phyloP scores from a whole-genome alignment of 2,888 invertebrate species.

The Parnassius orleans region DNA sequence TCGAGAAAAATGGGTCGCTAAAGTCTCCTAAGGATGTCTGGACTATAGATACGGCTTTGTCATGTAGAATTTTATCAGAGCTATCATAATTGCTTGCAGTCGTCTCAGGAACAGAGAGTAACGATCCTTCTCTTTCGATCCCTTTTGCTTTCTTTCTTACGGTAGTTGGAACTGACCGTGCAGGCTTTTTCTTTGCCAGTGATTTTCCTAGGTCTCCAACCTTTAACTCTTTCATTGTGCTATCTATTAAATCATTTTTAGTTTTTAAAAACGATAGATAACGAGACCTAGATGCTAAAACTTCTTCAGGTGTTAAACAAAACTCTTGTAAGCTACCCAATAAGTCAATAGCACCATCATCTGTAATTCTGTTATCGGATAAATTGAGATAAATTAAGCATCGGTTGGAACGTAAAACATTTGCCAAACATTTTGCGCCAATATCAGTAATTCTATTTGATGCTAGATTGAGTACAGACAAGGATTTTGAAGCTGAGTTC shows the following conservation, averaged over 20 bases:
- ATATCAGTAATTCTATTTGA: constrained; percentile 55
- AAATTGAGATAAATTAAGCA: constrained; percentile 53
- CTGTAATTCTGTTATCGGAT: constrained; percentile 50
- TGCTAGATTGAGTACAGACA: constrained; percentile 51
- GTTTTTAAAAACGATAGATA: constrained; percentile 41
- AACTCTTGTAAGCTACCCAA: constrained; percentile 45
- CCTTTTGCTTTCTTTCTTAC: constrained; percentile 34
- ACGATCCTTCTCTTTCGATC: constrained; percentile 36
- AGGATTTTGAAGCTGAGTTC: constrained; percentile 43
- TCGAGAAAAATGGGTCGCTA: constrained; percentile 43
- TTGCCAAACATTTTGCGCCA: constrained; percentile 45
- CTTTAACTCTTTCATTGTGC: constrained; percentile 37
- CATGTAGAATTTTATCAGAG: constrained; percentile 35
- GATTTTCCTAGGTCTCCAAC: constrained; percentile 37
- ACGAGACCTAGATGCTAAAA: constrained; percentile 36
- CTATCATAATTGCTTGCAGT: constrained; percentile 30
- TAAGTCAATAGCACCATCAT: constrained; percentile 45
- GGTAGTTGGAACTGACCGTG: constrained; percentile 9
- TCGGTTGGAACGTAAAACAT: constrained; percentile 49
- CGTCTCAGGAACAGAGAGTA: constrained; percentile 34
- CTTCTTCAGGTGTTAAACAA: constrained; percentile 43
- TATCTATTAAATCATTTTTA: constrained; percentile 38
- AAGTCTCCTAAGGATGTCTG: constrained; percentile 40
- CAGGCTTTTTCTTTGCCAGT: constrained; percentile 33
- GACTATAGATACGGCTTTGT: constrained; percentile 43